Conservation (phyloP, 2,888 invertebrate species). For the Clostera curtula region DNA sequence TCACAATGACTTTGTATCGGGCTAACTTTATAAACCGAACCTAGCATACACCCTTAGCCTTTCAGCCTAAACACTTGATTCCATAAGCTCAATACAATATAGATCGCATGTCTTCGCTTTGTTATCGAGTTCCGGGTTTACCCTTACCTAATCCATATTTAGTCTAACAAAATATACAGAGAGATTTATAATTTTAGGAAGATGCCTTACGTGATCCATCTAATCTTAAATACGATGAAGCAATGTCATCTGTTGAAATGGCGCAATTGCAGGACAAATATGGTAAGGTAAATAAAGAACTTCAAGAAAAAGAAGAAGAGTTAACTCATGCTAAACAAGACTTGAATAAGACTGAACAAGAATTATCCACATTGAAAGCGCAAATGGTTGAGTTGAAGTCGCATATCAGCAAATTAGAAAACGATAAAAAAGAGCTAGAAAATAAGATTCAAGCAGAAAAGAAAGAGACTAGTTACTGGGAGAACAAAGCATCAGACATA, state of each 20-base stretch:
- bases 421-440: conserved; percentile 78
- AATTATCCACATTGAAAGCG: conserved; percentile 48
- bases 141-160: too few relatives aligned
- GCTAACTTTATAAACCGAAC: too few relatives aligned
- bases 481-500: conserved; percentile 76
- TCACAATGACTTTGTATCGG: too few relatives aligned
- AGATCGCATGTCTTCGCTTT: too few relatives aligned
- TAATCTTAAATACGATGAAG: conserved; percentile 62
- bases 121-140: too few relatives aligned
- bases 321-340: conserved; percentile 43
- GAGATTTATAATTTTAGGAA: conserved; percentile 43
- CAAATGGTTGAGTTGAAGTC: conserved; percentile 60
- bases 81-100: too few relatives aligned
- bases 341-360: conserved; percentile 59
- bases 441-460: conserved; percentile 75
- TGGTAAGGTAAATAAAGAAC: conserved; percentile 42
- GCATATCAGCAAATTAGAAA: conserved; percentile 55
- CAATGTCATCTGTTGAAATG: conserved; percentile 65
- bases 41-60: too few relatives aligned
- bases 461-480: conserved; percentile 78
- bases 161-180: background rate
- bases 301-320: conserved; percentile 54
- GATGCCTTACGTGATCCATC: conserved; percentile 59
- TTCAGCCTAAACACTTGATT: too few relatives aligned
- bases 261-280: conserved; percentile 66